phyloP scores from a whole-genome alignment of 2,113 vertebrate genomes.

The Tragulus kanchil region DNA sequence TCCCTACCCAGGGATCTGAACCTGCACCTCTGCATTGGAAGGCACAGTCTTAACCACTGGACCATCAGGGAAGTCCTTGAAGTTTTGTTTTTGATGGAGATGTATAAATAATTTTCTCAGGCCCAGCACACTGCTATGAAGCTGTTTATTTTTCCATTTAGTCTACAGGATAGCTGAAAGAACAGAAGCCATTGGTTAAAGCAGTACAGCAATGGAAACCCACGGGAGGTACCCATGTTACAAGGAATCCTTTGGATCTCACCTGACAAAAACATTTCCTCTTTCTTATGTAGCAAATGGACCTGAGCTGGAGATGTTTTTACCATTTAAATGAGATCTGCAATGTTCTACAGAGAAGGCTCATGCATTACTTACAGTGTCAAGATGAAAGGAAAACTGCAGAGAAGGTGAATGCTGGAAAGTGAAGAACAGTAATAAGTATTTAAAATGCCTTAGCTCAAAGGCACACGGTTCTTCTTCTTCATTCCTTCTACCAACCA shows the following conservation, averaged over 20 bases:
- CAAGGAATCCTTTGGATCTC: background rate
- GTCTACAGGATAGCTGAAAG: background rate
- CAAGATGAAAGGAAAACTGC: background rate
- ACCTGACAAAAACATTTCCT: background rate
- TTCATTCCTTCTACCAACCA: background rate
- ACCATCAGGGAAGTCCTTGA: background rate
- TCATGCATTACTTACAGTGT: background rate
- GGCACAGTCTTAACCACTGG: background rate
- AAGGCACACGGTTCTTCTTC: background rate
- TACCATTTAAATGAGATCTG: background rate
- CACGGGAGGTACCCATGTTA: background rate
- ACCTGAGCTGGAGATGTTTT: background rate
- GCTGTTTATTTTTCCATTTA: background rate
- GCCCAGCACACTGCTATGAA: background rate
- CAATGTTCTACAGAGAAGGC: background rate
- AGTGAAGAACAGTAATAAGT: background rate
- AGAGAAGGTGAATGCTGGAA: background rate
- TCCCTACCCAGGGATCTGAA: background rate
- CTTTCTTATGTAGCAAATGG: background rate
- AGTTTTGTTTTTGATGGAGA: slow-evolving; percentile 1
- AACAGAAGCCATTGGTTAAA: background rate
- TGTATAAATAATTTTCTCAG: background rate
- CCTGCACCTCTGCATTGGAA: background rate
- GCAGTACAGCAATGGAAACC: background rate
- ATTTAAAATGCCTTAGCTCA: background rate